Evolutionary conservation across 1,140 invertebrate species (phyloP).

Genomic region (Drosophila watanabei): DNA sequence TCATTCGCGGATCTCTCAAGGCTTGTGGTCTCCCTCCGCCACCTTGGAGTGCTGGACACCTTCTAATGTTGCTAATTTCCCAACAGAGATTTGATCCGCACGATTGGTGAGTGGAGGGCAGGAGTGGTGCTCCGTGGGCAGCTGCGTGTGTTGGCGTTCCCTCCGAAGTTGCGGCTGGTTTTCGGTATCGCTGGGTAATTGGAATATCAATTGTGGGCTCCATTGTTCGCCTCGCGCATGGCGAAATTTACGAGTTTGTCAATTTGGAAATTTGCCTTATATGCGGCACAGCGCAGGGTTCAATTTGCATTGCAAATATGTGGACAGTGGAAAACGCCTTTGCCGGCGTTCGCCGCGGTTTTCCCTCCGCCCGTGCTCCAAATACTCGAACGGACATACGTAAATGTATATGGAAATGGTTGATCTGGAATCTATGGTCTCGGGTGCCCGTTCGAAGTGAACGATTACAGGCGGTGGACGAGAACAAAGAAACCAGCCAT

Average conservation of each 20-base stretch:
- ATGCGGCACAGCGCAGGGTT: constrained; percentile 26
- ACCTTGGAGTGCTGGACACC: constrained; percentile 33
- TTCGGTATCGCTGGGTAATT: constrained; percentile 62
- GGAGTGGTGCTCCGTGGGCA: constrained; percentile 18
- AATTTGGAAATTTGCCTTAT: constrained; percentile 73
- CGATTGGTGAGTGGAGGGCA: constrained; percentile 28
- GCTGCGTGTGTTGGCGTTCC: constrained; percentile 70
- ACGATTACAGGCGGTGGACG: constrained; percentile 39
- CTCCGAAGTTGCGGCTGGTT: constrained; percentile 16
- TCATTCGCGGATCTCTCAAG: constrained; percentile 37
- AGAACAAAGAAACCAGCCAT: constrained; percentile 45
- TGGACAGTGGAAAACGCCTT: constrained; percentile 69
- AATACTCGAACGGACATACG: constrained; percentile 6
- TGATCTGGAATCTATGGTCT: constrained; percentile 30
- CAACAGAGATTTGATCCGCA: constrained; percentile 57
- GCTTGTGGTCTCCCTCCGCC: constrained; percentile 39
- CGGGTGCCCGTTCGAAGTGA: constrained; percentile 30
- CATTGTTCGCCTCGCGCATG: constrained; percentile 47
- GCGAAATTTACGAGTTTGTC: constrained; percentile 71
- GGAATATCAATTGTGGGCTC: constrained; percentile 76
- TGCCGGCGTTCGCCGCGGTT: constrained; percentile 9
- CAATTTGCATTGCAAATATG: constrained; percentile 79
- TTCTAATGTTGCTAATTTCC: constrained; percentile 77
- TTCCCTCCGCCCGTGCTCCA: constrained; percentile 16
- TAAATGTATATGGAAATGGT: constrained; percentile 45